Percentiles rank a stretch among this genome's conserved stretches.
These are phyloP conservation scores for Atherinosoma microstoma DNA, from an alignment of 2,797 vertebrate genomes.

Conservation along the genomic window DNA sequence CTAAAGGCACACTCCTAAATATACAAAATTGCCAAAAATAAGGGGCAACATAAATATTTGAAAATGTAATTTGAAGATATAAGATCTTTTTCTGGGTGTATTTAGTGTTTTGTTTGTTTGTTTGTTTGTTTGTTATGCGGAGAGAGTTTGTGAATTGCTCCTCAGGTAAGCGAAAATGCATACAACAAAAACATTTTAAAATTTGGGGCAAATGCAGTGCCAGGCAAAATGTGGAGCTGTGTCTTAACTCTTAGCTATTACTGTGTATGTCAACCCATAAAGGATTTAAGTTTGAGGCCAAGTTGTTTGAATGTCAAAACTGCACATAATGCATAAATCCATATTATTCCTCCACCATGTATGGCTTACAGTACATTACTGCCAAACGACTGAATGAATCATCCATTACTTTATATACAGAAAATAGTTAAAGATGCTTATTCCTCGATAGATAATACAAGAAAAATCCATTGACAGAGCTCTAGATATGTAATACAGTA, in stretches of 20 bases:
- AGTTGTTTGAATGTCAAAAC: not conserved
- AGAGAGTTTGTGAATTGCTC: too few species aligned
- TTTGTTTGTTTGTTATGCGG: too few species aligned
- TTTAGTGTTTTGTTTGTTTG: not conserved
- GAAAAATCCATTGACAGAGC: slow-evolving; percentile 20
- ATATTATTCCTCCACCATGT: not conserved
- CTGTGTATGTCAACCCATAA: not conserved
- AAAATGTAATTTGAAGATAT: not conserved
- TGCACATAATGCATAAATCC: not conserved
- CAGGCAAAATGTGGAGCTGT: too few species aligned
- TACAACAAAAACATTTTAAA: too few species aligned
- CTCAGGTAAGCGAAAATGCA: too few species aligned
- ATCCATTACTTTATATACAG: not conserved
- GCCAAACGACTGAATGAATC: not conserved
- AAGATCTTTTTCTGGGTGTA: too few species aligned
- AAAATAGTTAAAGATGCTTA: not conserved
- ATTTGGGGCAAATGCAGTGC: too few species aligned
- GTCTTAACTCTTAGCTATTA: too few species aligned
- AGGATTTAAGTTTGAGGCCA: not conserved
- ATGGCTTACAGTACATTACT: not conserved
- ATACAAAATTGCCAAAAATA: not conserved
- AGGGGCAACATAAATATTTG: not conserved
- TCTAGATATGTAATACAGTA: slow-evolving; percentile 37
- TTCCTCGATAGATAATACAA: slow-evolving; percentile 19
- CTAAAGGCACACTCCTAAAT: not conserved